Evolutionary conservation across 2,113 vertebrate species (phyloP), one percentile per base, ranked within the genome.

Genomic region (Cephalopholis sonnerati): DNA sequence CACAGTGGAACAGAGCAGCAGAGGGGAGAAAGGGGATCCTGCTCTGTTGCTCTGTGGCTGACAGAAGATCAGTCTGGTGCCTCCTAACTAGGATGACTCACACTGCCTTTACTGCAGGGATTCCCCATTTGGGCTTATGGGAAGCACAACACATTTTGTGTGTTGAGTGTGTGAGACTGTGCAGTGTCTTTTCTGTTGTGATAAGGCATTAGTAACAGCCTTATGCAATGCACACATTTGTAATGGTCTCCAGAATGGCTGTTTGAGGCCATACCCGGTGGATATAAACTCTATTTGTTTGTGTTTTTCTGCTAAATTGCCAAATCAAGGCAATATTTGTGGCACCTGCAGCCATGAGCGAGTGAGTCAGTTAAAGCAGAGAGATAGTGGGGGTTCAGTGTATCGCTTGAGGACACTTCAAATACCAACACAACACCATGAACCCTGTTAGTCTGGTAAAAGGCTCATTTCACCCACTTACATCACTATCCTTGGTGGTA

Each of bases 41-140:
- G 74, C 79, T 92, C 81, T 73, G 82, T 66, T 79, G 68, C 84
- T 90, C 83, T 81, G 84, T 70, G 83, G 74, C 82, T 91, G 87
- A 91, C 76, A 85, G 75, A 83, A 68, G 81, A 89, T 84, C 86
- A 73, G 74, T 74, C 53, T 74, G 86, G 70, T 87, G 83, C 65
- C 74, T 87, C 81, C 81, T 74, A 75, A 89, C 87, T 17, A 55
- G 58, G 58, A 86, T 92, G 93, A 90, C 87, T 94, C 91, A 90
- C 62, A 44, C 73, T 67, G 74, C 61, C 72, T 87, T 81, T 70
- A 79, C 85, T 89, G 83, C 90, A 91, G 91, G 91, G 92, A 92
- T 90, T 92, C 85, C 91, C 91, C 68, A 66, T 89, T 86, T 87
- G 51, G 81, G 63, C 48, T 88, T 82, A 57, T 57, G 67, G 90